These are phyloP conservation scores for Drosophila suboccidentalis DNA, from an alignment of 2,888 invertebrate species.

Conservation along the genomic window DNA sequence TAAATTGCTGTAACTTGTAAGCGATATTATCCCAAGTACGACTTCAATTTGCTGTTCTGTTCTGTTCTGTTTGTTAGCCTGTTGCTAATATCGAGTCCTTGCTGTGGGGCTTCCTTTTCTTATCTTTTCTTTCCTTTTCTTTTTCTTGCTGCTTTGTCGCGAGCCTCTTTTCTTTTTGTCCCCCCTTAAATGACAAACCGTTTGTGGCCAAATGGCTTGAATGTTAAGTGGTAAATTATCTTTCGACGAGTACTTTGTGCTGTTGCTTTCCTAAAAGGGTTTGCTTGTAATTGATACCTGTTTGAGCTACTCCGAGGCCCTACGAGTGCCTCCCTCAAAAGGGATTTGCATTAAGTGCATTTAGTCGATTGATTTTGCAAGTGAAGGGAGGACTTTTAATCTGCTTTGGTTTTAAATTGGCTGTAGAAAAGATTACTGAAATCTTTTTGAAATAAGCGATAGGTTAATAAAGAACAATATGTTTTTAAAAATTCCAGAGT, in stretches of 20 bases:
- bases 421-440: not conserved
- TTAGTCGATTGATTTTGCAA: constrained; percentile 54
- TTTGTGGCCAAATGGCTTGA: constrained; percentile 46
- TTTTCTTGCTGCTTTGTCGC: constrained; percentile 22
- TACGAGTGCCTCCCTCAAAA: constrained; percentile 44
- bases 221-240: constrained; percentile 74
- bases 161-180: constrained; percentile 14
- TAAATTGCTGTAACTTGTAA: constrained; percentile 79
- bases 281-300: constrained; percentile 68
- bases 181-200: constrained; percentile 23
- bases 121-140: too few relatives aligned
- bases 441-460: not conserved
- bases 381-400: not conserved
- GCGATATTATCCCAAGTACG: constrained; percentile 59
- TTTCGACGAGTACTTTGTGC: constrained; percentile 30
- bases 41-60: constrained; percentile 57
- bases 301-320: constrained; percentile 32
- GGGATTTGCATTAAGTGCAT: constrained; percentile 51
- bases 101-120: constrained; percentile 56
- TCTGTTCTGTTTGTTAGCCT: constrained; percentile 49
- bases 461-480: too few relatives aligned
- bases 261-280: constrained; percentile 56
- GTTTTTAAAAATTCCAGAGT: too few relatives aligned
- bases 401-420: not conserved
- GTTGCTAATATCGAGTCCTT: constrained; percentile 60